Percentiles rank a stretch among this genome's conserved stretches.
These are phyloP conservation scores for Shargacucullia verbasci DNA, from an alignment of 2,888 invertebrate species.

Conservation along the genomic window DNA sequence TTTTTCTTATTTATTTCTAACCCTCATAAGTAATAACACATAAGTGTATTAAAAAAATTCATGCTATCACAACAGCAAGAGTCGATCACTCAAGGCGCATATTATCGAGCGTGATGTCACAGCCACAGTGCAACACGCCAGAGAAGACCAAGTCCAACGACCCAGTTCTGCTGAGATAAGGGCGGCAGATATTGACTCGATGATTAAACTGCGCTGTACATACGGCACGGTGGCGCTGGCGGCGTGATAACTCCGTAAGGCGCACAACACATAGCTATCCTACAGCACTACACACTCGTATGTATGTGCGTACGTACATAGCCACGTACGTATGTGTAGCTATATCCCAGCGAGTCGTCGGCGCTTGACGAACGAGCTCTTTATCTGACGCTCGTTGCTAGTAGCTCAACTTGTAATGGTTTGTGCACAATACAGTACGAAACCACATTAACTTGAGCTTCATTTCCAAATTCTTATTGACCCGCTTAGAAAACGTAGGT, in stretches of 20 bases:
- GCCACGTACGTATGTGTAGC: constrained; percentile 13
- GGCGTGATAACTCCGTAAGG: constrained; percentile 52
- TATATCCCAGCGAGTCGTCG: constrained; percentile 44
- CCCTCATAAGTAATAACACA: too few species aligned
- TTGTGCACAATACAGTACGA: constrained; percentile 6
- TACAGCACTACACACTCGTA: constrained; percentile 28
- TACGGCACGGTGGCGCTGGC: too few species aligned
- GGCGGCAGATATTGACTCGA: constrained; percentile 70
- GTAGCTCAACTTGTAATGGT: constrained; percentile 46
- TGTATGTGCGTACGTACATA: too few species aligned
- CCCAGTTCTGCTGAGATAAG: constrained; percentile 72
- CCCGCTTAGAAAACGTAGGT: constrained; percentile 54
- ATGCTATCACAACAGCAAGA: neutral
- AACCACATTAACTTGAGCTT: constrained; percentile 39
- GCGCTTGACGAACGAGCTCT: constrained; percentile 56
- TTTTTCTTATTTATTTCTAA: too few species aligned
- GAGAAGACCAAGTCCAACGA: constrained; percentile 71
- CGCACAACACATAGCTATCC: constrained; percentile 31
- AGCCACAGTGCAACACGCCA: constrained; percentile 13
- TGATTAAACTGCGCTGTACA: constrained; percentile 57
- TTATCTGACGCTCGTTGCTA: constrained; percentile 55
- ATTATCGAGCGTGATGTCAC: constrained; percentile 2
- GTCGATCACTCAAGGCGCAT: constrained; percentile 10
- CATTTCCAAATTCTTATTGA: constrained; percentile 58
- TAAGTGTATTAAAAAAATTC: too few species aligned